Evolutionary conservation across 2,888 invertebrate genomes (phyloP).

Genomic region (Ephialtes manifestator): DNA sequence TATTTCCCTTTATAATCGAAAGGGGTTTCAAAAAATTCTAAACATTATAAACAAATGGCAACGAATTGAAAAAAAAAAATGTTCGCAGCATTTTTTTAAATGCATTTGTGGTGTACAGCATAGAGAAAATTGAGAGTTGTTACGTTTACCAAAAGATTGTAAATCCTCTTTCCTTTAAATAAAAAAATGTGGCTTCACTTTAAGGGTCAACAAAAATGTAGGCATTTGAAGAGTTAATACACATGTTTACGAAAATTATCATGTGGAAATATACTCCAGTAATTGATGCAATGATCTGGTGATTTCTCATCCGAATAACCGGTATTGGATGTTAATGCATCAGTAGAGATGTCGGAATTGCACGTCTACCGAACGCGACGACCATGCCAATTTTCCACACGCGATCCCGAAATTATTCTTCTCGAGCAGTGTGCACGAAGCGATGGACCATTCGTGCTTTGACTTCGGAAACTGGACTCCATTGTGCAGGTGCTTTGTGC

Average conservation of each 20-base stretch:
- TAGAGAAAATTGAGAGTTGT: too few species aligned
- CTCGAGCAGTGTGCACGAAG: constrained; percentile 33
- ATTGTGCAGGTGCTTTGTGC: constrained; percentile 57
- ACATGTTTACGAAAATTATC: neutral
- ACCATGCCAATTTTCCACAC: constrained; percentile 43
- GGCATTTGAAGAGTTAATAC: too few species aligned
- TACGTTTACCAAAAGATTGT: too few species aligned
- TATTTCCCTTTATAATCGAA: too few species aligned
- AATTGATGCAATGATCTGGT: neutral
- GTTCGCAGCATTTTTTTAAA: too few species aligned
- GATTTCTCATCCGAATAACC: neutral
- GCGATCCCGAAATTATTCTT: constrained; percentile 61
- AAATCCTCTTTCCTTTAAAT: too few species aligned
- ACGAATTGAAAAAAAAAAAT: too few species aligned
- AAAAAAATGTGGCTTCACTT: too few species aligned
- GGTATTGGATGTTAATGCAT: neutral
- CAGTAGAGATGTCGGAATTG: neutral
- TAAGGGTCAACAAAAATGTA: too few species aligned
- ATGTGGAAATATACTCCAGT: neutral
- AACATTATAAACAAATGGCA: too few species aligned
- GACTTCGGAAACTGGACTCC: constrained; percentile 66
- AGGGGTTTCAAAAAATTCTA: too few species aligned
- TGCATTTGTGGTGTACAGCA: too few species aligned
- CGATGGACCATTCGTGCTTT: constrained; percentile 64
- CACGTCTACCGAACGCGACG: neutral